Conservation (phyloP, 1,140 invertebrate genomes). For the Drosophila dunni region DNA sequence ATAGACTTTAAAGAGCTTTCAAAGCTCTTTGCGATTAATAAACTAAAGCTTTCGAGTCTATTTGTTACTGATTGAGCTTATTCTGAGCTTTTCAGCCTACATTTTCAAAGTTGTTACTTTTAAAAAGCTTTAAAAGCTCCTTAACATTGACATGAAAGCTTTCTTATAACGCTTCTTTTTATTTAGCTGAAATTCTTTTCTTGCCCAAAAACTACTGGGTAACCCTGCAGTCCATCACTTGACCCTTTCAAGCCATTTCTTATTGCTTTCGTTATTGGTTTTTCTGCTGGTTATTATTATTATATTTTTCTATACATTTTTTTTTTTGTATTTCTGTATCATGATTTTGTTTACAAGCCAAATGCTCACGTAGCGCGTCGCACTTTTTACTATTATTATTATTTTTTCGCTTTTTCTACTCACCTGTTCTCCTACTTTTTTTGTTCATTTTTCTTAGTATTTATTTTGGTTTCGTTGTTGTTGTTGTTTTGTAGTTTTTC, state of each 20-base stretch:
- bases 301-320: constrained; percentile 24
- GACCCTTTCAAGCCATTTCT: constrained; percentile 34
- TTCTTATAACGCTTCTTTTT: too few species aligned
- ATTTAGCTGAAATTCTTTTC: background rate
- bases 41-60: too few species aligned
- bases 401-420: constrained; percentile 10
- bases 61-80: too few species aligned
- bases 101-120: too few species aligned
- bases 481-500: constrained; percentile 58
- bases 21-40: too few species aligned
- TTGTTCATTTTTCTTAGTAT: constrained; percentile 30
- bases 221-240: background rate
- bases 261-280: constrained; percentile 69
- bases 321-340: constrained; percentile 53
- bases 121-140: background rate
- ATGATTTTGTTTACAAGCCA: constrained; percentile 80
- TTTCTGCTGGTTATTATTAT: constrained; percentile 52
- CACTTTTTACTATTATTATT: constrained; percentile 76
- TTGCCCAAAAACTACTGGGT: background rate
- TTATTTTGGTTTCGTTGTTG: constrained; percentile 21
- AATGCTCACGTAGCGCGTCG: constrained; percentile 70
- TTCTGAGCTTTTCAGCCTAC: too few species aligned
- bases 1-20: too few species aligned
- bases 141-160: too few species aligned
- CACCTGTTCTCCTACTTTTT: constrained; percentile 27